Base-by-base conservation (phyloP, 2,113 vertebrate species). In the Grammomys dolichurus region DNA sequence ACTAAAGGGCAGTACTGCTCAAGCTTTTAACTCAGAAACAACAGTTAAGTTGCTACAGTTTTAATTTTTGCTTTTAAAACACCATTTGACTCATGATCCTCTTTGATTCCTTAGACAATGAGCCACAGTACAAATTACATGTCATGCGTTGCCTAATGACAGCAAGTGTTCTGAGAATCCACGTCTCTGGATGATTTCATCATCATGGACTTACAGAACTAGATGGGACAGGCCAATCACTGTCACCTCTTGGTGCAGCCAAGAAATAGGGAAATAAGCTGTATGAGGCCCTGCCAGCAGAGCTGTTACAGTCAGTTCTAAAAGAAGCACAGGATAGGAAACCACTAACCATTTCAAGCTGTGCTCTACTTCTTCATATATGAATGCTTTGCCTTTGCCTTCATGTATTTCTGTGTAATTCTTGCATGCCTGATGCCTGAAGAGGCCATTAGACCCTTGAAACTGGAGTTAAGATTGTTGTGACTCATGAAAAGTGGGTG, bases 61-160 rank as follows among this genome's bases (percentile, higher is more conserved):
- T 92, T 77, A 20, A 95, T 91, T 94, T 88, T 91, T 82, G 56
- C 26, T 81, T 81, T 43, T 28, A 40, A 84, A 84, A 76, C 19
- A 51, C 11, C 19, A 58, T 46, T 76, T 70, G 77, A 89, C 81
- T 90, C 36, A 60, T 33, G 22, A 4, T 82, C 36, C 36, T 46
- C 58, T 92, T 75, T 54, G 31, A 58, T 2, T 77, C 20, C 19
- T 92, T 58, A 81, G 46, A 46, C 70, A 60, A n/a, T n/a, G 67
- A 28, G 48, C 4, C 40, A 14, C 63, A n/a, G 36, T 51, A 13
- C 43, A 65, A 73, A 43, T 88, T 22, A 84, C 13, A 20, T 12
- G 12, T 31, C 31, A 33, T 22, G 19, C 3, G 1, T 65, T 91
- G 90, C 63, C 80, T 82, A 91, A 82, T 80, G 60, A 26, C 2